Base-by-base conservation (phyloP, 1,140 invertebrate genomes). In the Gonioctena quinquepunctata region DNA sequence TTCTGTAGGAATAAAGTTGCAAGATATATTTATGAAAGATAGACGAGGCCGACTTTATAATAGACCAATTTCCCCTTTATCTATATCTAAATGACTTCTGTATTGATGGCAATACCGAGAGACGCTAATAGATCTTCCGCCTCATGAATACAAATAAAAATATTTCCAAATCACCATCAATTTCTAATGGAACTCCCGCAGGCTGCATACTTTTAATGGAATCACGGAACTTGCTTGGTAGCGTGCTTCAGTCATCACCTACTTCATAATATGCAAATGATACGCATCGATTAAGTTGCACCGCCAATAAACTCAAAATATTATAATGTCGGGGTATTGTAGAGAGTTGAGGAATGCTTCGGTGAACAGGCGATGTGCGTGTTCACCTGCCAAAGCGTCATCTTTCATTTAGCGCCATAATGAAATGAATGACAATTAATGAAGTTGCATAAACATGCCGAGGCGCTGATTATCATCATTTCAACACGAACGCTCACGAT, bases 371-470 rank as follows among this genome's bases (percentile, higher is more conserved):
- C 16, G 27, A 19, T 48, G n/a, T 22, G 60, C 60, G 33, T 62
- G 60, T 62, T 62, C 22, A 62, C 60, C 26, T 62, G 60, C 60
- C 28, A 62, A 62, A 28, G 11, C 18, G 60, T 11, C 60, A 28
- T 62, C 42, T 27, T 48, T 62, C 60, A 62, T 62, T 48, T 22
- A 62, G 42, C 60, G 42, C 60, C 8, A 21, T 62, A 42, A 62
- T 27, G 26, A 27, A 62, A 62, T 48, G 27, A 62, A 62, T 42
- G 60, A 48, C 60, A 62, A 62, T 62, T 62, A 62, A 62, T 62
- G 60, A 62, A 62, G 60, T 62, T 23, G 60, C 60, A 62, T 27
- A 62, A 62, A 62, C 60, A 62, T 62, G 60, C 60, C 25, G 27
- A 22, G 60, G 2, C 60, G 60, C 33, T 42, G 60, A 62, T 62